Percentiles rank a stretch among this genome's conserved stretches.
These are phyloP conservation scores for Gephyroberyx darwinii DNA, from an alignment of 2,797 vertebrate genomes.

Conservation along the genomic window DNA sequence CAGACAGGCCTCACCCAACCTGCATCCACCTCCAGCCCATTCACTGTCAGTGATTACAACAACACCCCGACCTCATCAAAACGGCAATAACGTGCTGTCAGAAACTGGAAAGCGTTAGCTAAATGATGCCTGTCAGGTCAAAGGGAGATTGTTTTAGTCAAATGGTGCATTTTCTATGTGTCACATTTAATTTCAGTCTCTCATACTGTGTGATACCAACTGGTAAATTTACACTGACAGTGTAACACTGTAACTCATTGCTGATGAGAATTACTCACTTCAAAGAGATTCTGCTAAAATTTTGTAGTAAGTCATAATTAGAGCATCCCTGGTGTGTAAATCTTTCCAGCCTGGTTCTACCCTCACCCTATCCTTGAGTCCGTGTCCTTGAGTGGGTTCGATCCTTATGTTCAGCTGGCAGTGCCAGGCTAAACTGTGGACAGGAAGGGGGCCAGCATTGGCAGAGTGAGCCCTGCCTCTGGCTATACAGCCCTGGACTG, in stretches of 20 bases:
- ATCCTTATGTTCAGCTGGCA: slow-evolving; percentile 59
- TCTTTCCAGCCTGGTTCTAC: neutral
- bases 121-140: slow-evolving; percentile 41
- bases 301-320: neutral
- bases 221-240: slow-evolving; percentile 38
- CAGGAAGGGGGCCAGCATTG: slow-evolving; percentile 37
- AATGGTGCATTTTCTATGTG: slow-evolving; percentile 48
- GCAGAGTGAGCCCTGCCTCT: slow-evolving; percentile 39
- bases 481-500: slow-evolving; percentile 48
- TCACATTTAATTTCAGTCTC: slow-evolving; percentile 53
- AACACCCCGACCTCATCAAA: slow-evolving; percentile 43
- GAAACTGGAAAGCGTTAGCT: slow-evolving; percentile 22
- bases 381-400: slow-evolving; percentile 43
- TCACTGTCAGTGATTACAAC: slow-evolving; percentile 24
- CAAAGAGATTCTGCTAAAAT: slow-evolving; percentile 3
- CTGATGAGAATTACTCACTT: slow-evolving; percentile 16
- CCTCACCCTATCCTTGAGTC: slow-evolving; percentile 43
- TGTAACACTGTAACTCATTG: neutral
- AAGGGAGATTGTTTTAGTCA: slow-evolving; percentile 44
- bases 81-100: slow-evolving; percentile 55
- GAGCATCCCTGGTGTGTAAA: slow-evolving; percentile 11
- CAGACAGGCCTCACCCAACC: slow-evolving; percentile 17
- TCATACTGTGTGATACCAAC: slow-evolving; percentile 17
- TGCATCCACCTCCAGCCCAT: slow-evolving; percentile 25
- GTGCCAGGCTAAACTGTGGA: slow-evolving; percentile 32